Conservation (phyloP, 2,797 vertebrate species). For the Meriones psammophilus region DNA sequence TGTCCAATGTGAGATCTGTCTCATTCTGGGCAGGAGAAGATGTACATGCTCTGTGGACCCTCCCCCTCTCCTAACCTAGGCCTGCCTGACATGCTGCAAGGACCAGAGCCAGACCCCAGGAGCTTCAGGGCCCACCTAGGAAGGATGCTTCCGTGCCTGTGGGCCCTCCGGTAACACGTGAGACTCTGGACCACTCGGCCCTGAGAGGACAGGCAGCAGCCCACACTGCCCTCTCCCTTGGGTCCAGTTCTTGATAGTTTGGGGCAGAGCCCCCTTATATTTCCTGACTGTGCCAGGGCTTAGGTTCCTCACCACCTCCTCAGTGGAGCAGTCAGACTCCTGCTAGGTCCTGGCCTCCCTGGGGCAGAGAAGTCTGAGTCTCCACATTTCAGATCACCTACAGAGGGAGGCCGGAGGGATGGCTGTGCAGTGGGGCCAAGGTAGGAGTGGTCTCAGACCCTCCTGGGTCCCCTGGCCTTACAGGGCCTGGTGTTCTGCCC, state of each 20-base stretch:
- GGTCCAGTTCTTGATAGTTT: background rate
- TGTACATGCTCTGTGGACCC: background rate
- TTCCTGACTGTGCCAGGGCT: background rate
- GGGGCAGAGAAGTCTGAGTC: constrained; percentile 22
- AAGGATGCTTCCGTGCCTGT: background rate
- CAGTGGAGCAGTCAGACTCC: background rate
- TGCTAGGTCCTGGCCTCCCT: background rate
- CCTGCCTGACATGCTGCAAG: constrained; percentile 54
- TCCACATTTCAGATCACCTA: constrained; percentile 1
- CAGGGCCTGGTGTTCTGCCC: constrained; percentile 45
- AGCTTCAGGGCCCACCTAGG: background rate
- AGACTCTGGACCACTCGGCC: background rate
- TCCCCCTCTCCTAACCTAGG: background rate
- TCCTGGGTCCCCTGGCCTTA: background rate
- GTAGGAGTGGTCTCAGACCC: background rate
- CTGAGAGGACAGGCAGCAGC: background rate
- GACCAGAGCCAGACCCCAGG: constrained; percentile 41
- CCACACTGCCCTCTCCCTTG: background rate
- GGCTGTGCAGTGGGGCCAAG: background rate
- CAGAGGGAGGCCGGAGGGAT: constrained; percentile 47
- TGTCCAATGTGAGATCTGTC: background rate
- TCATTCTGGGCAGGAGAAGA: background rate
- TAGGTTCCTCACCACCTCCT: background rate
- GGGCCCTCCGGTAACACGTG: background rate
- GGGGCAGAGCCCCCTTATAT: background rate